Evolutionary conservation across 2,797 vertebrate species (phyloP).

Genomic region (Mus minutoides): DNA sequence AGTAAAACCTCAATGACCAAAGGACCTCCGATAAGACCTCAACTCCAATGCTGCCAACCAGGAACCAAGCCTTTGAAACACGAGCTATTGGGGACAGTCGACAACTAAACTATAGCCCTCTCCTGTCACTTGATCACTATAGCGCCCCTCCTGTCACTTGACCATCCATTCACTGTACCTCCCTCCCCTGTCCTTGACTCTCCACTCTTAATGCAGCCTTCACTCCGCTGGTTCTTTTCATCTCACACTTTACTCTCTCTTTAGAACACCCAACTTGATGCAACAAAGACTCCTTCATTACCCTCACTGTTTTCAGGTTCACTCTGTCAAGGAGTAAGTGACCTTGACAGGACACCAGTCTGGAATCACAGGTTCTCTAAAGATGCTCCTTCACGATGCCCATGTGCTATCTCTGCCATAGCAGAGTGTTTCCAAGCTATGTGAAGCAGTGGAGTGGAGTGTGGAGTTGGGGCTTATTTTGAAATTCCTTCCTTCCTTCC

Average conservation of each 20-base stretch:
- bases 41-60: neutral
- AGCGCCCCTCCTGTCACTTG: neutral
- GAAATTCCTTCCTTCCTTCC: neutral
- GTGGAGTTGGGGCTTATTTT: neutral
- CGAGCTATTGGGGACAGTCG: neutral
- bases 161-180: neutral
- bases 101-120: neutral
- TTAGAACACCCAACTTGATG: neutral
- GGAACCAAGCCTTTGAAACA: neutral
- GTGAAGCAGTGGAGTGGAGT: neutral
- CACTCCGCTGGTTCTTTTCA: constrained; percentile 30
- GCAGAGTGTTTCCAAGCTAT: neutral
- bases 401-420: neutral
- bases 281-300: neutral
- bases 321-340: neutral
- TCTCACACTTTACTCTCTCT: constrained; percentile 8
- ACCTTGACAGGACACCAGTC: neutral
- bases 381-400: neutral
- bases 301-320: neutral
- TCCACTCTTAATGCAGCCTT: neutral
- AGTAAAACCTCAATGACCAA: neutral
- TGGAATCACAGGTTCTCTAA: constrained; percentile 13
- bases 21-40: neutral
- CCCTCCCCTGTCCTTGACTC: neutral
- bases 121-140: neutral